Evolutionary conservation across 2,113 vertebrate species (phyloP), one percentile per base, ranked within the genome.

Genomic region (Lophius piscatorius): DNA sequence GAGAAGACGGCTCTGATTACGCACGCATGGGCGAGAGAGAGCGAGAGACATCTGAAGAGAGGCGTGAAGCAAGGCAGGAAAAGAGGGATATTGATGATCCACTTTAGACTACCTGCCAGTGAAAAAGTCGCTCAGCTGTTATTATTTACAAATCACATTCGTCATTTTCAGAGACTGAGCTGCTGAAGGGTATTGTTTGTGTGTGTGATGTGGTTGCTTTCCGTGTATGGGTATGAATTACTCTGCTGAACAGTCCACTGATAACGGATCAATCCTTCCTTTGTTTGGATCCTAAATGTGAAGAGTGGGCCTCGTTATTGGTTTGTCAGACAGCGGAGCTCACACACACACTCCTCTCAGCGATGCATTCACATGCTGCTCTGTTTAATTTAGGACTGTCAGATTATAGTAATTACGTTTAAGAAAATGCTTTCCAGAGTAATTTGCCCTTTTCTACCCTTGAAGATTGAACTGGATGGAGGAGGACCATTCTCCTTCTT

Each of bases 381-480:
- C 55, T 65, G 70, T 72, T 78, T 80, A 55, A 80, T 80, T 80
- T 74, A 21, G 47, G 50, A 72, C 62, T 47, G 51, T 50, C 63
- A 69, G 76, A 86, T 86, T 74, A 83, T 50, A 72, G 78, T 80
- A 58, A 85, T 84, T 78, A 77, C 48, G 63, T 38, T 55, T 59
- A 81, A 83, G 57, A 80, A 83, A 76, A 65, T 52, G 56, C 59
- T 78, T 78, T 72, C 26, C 48, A 13, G 51, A 82, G 59, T 60
- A 45, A 70, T 74, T 80, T 78, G 66, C 45, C 62, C 70, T 80
- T 74, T 80, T 60, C 46, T 57, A 51, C 67, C 77, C 77, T 79
- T 81, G 63, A 72, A 65, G 28, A 52, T 14, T 57, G 45, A 47
- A 66, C 23, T 1, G 6, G 23, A 47, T 54, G 26, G 63, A 60